These are phyloP conservation scores for Aythya baeri DNA, from an alignment of 2,113 vertebrate species.

Conservation along the genomic window DNA sequence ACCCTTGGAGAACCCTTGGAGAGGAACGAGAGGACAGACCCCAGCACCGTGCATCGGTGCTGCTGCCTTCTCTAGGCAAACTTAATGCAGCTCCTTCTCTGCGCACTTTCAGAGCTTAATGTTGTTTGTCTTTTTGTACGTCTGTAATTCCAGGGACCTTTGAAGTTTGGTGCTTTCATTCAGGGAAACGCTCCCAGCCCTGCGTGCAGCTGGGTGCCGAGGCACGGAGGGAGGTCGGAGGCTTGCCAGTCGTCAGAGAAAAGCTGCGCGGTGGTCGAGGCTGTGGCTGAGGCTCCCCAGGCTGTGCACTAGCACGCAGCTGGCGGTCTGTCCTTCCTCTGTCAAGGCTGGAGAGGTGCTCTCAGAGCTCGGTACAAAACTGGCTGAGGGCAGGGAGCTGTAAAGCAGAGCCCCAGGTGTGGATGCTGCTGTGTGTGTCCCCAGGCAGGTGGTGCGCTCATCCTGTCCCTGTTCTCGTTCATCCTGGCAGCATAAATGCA, in stretches of 20 bases:
- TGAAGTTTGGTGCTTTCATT: neutral
- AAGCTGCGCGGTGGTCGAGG: neutral
- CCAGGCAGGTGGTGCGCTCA: accelerated
- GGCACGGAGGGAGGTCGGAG: neutral
- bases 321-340: neutral
- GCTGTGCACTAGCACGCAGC: accelerated
- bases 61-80: neutral
- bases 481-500: neutral
- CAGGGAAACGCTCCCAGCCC: neutral
- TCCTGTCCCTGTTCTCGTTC: neutral
- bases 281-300: neutral
- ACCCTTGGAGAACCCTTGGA: neutral
- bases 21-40: neutral
- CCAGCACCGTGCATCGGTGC: neutral
- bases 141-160: neutral
- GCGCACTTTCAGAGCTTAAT: neutral
- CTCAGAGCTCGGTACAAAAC: neutral
- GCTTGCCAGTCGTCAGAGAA: neutral
- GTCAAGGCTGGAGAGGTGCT: neutral
- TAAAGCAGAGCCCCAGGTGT: neutral
- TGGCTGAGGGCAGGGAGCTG: neutral
- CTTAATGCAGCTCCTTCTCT: neutral
- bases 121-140: neutral
- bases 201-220: neutral
- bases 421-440: neutral